Percentiles rank a stretch among this genome's conserved stretches.
Evolutionary conservation across 1,140 invertebrate species (phyloP).

Genomic region (Latrodectus geometricus): DNA sequence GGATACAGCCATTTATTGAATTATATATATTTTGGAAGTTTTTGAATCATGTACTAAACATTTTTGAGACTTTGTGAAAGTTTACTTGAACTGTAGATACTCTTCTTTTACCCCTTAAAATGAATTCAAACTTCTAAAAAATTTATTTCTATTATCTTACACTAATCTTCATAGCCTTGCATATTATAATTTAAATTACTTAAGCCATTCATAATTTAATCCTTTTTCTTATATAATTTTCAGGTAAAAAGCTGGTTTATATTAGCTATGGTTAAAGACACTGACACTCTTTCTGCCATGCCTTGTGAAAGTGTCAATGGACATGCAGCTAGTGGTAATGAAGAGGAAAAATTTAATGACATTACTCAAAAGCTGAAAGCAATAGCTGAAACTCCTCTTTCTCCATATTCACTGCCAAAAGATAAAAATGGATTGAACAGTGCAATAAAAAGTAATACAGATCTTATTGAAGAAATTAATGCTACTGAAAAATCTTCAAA

Average conservation of each 20-base stretch:
- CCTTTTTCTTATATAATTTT: neutral
- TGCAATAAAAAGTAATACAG: neutral
- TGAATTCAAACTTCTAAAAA: no score
- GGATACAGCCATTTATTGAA: no score
- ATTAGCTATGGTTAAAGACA: slow-evolving; percentile 47
- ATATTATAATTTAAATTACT: no score
- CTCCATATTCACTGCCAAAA: slow-evolving; percentile 17
- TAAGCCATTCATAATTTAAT: neutral
- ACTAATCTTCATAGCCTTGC: no score
- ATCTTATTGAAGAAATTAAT: neutral
- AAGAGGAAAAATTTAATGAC: slow-evolving; percentile 30
- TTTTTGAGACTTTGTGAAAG: no score
- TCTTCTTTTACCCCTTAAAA: no score
- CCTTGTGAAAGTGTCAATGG: slow-evolving; percentile 45
- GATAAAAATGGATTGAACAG: neutral
- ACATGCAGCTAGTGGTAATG: slow-evolving; percentile 14
- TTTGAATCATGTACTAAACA: no score
- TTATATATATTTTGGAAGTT: no score
- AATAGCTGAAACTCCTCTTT: slow-evolving; percentile 1
- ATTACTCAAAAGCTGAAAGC: slow-evolving; percentile 30
- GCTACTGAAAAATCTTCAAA: neutral
- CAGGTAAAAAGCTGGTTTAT: neutral
- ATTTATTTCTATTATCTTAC: no score
- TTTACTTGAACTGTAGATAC: no score
- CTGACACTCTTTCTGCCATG: slow-evolving; percentile 15